A percentile compares a stretch with the other conserved stretches of the same genome.
Conservation (phyloP, 2,797 vertebrate species). For the Enteromius unitaeniatus region DNA sequence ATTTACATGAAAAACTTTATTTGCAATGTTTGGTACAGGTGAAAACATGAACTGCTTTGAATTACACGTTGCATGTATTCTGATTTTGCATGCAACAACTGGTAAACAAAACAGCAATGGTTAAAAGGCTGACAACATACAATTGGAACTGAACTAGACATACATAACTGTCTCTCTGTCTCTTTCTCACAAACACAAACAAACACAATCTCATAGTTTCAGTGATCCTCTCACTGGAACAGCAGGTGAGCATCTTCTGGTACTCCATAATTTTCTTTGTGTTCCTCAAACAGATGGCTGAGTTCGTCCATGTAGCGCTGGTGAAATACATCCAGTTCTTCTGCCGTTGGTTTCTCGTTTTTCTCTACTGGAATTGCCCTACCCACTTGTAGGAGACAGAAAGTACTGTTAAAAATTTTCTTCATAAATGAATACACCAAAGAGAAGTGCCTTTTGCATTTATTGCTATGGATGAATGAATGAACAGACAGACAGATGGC, state of each 20-base stretch:
- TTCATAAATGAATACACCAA: background rate
- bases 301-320: conserved; percentile 85
- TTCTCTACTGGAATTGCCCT: conserved; percentile 86
- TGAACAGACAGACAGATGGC: background rate
- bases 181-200: background rate
- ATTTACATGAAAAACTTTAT: background rate
- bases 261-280: conserved; percentile 86
- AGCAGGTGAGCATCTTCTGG: conserved; percentile 84
- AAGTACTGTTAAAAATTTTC: background rate
- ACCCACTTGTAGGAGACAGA: conserved; percentile 81
- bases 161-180: background rate
- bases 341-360: conserved; percentile 73
- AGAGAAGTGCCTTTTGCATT: background rate
- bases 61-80: background rate
- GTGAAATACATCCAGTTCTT: conserved; percentile 85
- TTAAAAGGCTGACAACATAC: background rate
- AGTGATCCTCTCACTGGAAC: conserved; percentile 74
- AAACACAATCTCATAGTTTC: background rate
- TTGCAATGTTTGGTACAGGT: background rate
- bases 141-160: background rate
- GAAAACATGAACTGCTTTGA: background rate
- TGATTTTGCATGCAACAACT: background rate
- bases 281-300: conserved; percentile 86
- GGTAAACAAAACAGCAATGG: background rate
- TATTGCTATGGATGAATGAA: background rate